phyloP scores from a whole-genome alignment of 2,113 vertebrate species.

The Australoheros scitulus region DNA sequence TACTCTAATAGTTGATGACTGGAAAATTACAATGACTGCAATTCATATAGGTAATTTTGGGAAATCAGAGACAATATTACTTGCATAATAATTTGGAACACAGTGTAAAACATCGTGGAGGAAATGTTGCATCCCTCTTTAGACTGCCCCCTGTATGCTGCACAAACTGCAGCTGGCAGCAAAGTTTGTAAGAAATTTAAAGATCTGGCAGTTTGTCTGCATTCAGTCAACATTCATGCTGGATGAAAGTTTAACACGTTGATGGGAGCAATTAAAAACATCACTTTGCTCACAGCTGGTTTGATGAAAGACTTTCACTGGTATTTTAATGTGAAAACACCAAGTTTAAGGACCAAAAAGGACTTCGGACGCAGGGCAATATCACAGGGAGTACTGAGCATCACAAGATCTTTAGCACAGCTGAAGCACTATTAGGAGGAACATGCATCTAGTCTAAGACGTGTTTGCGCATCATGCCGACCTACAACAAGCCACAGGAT shows the following conservation, averaged over 20 bases:
- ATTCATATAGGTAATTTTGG: too few relatives aligned
- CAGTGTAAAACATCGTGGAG: not conserved
- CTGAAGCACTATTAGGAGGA: too few relatives aligned
- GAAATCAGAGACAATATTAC: too few relatives aligned
- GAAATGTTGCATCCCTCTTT: not conserved
- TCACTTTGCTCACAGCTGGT: not conserved
- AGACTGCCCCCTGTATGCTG: not conserved
- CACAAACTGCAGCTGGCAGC: too few relatives aligned
- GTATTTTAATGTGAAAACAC: not conserved
- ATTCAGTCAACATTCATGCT: not conserved
- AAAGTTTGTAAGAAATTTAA: not conserved
- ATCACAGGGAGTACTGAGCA: fast-evolving
- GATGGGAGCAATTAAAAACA: not conserved
- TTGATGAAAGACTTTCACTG: not conserved
- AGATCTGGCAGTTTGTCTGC: not conserved
- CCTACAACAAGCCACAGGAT: too few relatives aligned
- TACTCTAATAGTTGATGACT: too few relatives aligned
- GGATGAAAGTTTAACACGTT: not conserved
- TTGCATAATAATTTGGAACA: too few relatives aligned
- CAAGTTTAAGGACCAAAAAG: not conserved
- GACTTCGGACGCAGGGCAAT: too few relatives aligned
- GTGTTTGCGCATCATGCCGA: too few relatives aligned
- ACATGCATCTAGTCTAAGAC: too few relatives aligned
- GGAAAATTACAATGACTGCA: too few relatives aligned
- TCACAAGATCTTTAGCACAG: not conserved